Base-by-base conservation (phyloP, 2,888 invertebrate genomes). In the Agrochola lota region DNA sequence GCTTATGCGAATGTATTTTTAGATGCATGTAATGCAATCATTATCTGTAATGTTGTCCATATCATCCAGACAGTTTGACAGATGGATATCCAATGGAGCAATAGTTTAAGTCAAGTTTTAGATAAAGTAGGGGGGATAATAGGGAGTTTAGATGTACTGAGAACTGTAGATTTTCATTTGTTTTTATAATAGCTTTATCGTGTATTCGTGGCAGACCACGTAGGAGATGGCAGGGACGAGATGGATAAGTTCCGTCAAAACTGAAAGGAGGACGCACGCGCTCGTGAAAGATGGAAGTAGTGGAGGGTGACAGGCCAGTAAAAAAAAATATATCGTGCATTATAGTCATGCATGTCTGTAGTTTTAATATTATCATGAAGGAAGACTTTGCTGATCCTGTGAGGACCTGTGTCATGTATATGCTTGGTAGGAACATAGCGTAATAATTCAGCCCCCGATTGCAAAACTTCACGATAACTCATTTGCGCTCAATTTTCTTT, bases 21-120 rank as follows among this genome's bases (percentile, higher is more conserved):
- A 52, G 7, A 52, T 52, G 9, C 9, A 52, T 52, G 23, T 52
- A 52, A 52, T 52, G 23, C 23, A 23, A 23, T 23, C 20, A 3
- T 23, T 52, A 52, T 52, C 52, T 20, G 20, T 49, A 20, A 8
- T 52, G 52, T 23, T 23, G 8, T 52, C 30, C 17, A 52, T 43
- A 60, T 35, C 35, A 17, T 17, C n/a, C 9, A 40, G 77, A 55
- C 35, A 78, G 20, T 52, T 68, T 77, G 77, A 77, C 68, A 77
- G 49, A 17, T 30, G 15, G 17, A 15, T 23, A 62, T 62, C n/a
- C 23, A 78, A 23, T 35, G 23, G 23, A 55, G 35, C 23, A 62
- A 55, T 20, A 23, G 52, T 40, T 6, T 59, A 23, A 23, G 15
- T 6, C 8, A 23, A 11, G 17, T 11, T 30, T 70, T n/a, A 74